phyloP scores from a whole-genome alignment of 2,797 vertebrate species.

The Gambusia yucatana region DNA sequence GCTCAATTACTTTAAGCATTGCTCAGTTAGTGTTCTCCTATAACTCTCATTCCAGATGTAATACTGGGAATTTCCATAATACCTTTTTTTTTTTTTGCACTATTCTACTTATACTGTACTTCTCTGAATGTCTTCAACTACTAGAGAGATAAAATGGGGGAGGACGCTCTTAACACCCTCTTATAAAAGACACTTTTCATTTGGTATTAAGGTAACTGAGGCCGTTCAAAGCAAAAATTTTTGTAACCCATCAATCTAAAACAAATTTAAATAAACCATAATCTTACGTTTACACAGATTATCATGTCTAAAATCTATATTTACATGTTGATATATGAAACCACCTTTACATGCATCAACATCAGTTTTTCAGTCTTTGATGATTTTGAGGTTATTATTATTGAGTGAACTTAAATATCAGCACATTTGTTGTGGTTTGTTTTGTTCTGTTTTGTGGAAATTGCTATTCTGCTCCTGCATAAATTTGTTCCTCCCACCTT shows the following conservation, averaged over 20 bases:
- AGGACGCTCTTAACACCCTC: background rate
- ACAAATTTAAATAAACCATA: background rate
- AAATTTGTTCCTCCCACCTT: background rate
- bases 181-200: background rate
- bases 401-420: background rate
- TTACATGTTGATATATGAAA: background rate
- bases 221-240: background rate
- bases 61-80: background rate
- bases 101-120: background rate
- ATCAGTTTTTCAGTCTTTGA: background rate
- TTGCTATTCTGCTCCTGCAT: background rate
- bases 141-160: background rate
- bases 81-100: background rate
- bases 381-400: background rate
- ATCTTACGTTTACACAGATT: background rate
- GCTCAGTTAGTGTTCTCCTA: background rate
- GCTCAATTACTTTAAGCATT: background rate
- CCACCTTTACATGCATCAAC: background rate
- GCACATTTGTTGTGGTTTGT: background rate
- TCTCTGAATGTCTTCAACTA: background rate
- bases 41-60: background rate
- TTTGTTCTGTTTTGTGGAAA: background rate
- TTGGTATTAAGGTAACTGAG: background rate
- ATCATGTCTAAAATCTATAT: background rate
- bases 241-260: background rate